Base-by-base conservation (phyloP, 2,888 invertebrate species). In the Amaurobius ferox region DNA sequence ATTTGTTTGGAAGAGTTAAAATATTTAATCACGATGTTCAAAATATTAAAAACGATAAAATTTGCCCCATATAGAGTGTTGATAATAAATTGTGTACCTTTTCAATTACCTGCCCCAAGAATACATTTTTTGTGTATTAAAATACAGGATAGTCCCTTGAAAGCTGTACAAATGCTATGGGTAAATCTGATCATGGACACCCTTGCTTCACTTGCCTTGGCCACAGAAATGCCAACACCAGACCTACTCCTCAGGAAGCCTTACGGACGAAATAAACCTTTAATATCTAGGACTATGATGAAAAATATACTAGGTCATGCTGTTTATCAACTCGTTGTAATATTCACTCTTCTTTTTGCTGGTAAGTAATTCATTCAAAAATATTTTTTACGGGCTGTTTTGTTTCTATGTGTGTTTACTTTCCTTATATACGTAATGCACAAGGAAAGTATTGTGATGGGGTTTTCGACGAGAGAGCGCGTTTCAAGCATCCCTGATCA, bases 121-220 rank as follows among this genome's bases (percentile, higher is more conserved):
- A 44, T 44, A 11, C 44, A 44, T 6, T 44, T 44, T 44, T n/a
- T 11, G 2, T 44, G 9, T 11, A 11, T 2, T 13, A 11, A 11
- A 6, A 11, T 72, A 0, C 40, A 88, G 89, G 88, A 88, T 62
- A 88, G 88, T 85, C 88, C 88, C 5, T 61, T 88, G 67, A 88
- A 97, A 95, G 98, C 98, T 90, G 98, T 92, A 55, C 92, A 92
- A 90, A 92, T 92, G 92, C 89, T 92, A 88, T 92, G 92, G 92
- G 92, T 92, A n/a, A 92, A 92, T 89, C 89, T 92, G 64, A 92
- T 92, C 80, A 92, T 92, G 92, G 92, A 92, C 90, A 92, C 92
- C 0, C 89, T 92, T 74, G 92, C 92, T 35, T 92, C 92, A 2
- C 90, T 92, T 35, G 92, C 92, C 30, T 90, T 92, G 67, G 92